Evolutionary conservation across 2,888 invertebrate genomes (phyloP).

Genomic region (Euplexia lucipara): DNA sequence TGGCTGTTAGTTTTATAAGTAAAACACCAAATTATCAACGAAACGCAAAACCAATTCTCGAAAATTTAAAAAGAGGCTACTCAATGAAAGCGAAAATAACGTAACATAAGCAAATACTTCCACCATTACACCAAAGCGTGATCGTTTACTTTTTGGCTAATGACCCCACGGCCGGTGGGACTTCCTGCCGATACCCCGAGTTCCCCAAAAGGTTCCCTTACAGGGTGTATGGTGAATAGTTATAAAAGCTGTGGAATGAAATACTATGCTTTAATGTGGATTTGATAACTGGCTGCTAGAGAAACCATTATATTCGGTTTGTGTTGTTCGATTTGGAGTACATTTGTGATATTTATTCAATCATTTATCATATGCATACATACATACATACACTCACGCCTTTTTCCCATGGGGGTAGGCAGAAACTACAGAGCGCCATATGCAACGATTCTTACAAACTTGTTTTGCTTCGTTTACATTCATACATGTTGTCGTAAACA

Average conservation of each 20-base stretch:
- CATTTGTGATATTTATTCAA: background rate
- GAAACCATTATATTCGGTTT: conserved; percentile 15
- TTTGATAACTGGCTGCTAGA: conserved; percentile 47
- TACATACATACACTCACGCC: too few relatives aligned
- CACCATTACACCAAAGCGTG: conserved; percentile 75
- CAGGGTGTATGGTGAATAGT: conserved; percentile 76
- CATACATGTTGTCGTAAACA: too few relatives aligned
- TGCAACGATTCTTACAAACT: too few relatives aligned
- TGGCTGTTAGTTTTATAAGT: too few relatives aligned
- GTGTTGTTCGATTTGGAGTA: conserved; percentile 4
- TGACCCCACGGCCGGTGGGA: conserved; percentile 72
- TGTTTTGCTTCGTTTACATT: too few relatives aligned
- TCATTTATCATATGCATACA: too few relatives aligned
- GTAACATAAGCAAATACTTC: conserved; percentile 68
- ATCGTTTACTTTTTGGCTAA: conserved; percentile 85
- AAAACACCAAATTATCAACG: conserved; percentile 17
- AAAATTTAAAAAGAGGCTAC: conserved; percentile 24
- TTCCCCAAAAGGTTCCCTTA: conserved; percentile 77
- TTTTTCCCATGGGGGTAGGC: too few relatives aligned
- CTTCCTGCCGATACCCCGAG: conserved; percentile 79
- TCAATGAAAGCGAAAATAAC: conserved; percentile 39
- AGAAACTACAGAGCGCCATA: too few relatives aligned
- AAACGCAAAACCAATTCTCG: conserved; percentile 8
- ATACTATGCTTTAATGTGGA: conserved; percentile 61
- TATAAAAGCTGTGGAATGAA: conserved; percentile 72